Base-by-base conservation (phyloP, 2,888 invertebrate genomes). In the Agrilus cyanescens region DNA sequence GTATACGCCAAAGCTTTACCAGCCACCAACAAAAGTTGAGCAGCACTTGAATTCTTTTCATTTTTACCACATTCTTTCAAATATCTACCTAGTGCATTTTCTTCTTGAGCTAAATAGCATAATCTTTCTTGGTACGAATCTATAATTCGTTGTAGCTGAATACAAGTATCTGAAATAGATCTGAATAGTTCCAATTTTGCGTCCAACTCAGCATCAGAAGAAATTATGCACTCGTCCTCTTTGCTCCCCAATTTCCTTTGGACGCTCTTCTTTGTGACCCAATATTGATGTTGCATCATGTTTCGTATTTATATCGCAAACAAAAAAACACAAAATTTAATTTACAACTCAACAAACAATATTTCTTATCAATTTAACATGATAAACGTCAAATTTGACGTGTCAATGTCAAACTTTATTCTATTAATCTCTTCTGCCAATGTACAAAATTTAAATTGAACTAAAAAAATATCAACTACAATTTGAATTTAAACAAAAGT, bases 181-280 rank as follows among this genome's bases (percentile, higher is more conserved):
- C 84, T 82, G 69, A 89, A 91, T 50, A 93, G 70, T 67, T 94
- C 94, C 51, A 96, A 74, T 72, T 98, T 98, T 4, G 96, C 85
- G 70, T 98, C 98, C 25, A 98, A 73, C 61, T 95, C 91, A 1
- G 94, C 86, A 69, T 98, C 98, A 0, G 95, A 95, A 12, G 96
- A 84, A 16, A 95, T 83, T 51, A 99, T 82, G 70, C 91, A 91
- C 53, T 94, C 94, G 65, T 98, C 98, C 70, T 98, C 96, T 71
- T 96, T 96, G 56, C 88, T 86, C 29, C 95, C 95, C 38, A 97
- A 72, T 70, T 91, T 95, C 58, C 89, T 77, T 52, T 90, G 79
- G 36, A 97, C 85, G 44, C 88, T 84, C 68, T 96, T 96, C 65
- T 96, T 97, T 6, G 97, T 96, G 43, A 96, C 86, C 96, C 96